Base-by-base conservation (phyloP, 2,888 invertebrate genomes). In the Drosophila sordidula region DNA sequence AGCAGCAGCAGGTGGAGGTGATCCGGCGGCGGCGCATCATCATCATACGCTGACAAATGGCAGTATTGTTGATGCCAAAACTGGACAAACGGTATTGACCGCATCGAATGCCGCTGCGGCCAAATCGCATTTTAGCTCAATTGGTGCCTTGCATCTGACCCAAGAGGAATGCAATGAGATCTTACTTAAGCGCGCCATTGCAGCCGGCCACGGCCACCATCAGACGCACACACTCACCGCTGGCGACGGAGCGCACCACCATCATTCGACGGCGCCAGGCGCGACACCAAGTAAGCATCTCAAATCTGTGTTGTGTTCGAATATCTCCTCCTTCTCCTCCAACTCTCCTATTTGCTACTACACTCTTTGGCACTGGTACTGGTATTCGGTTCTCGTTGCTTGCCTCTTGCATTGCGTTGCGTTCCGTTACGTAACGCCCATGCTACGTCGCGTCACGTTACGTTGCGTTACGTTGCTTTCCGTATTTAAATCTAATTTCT, bases 91-190 rank as follows among this genome's bases (percentile, higher is more conserved):
- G 18, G 91, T 92, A 72, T 80, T 93, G 67, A 92, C 92, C 55
- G 78, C 92, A 65, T 66, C 63, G 36, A 88, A 90, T 34, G 81
- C 91, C 51, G 81, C 88, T 47, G 87, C 87, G 66, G 89, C 90
- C 57, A 92, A 92, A 73, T 92, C 92, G 73, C 95, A 95, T 75
- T 95, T 95, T 89, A 95, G 95, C 70, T 95, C 95, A 4, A 93
- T 95, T 55, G 96, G 96, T 46, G 95, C 95, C 6, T 93, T 96
- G 71, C 95, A 96, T 89, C 92, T 96, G 16, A 96, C 95, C 0
- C 95, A 95, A 1, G 96, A 96, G 91, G 95, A 96, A 93, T 96
- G 95, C 93, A 95, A 95, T 91, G 95, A 96, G 92, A 95, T 96
- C 72, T 92, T 96, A 76, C 95, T 96, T 95, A 96, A 96, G 89